Evolutionary conservation across 30 jellyfish, hydroid and myxozoan species (phyloP).

Genomic region (Hydractinia symbiolongicarpus): DNA sequence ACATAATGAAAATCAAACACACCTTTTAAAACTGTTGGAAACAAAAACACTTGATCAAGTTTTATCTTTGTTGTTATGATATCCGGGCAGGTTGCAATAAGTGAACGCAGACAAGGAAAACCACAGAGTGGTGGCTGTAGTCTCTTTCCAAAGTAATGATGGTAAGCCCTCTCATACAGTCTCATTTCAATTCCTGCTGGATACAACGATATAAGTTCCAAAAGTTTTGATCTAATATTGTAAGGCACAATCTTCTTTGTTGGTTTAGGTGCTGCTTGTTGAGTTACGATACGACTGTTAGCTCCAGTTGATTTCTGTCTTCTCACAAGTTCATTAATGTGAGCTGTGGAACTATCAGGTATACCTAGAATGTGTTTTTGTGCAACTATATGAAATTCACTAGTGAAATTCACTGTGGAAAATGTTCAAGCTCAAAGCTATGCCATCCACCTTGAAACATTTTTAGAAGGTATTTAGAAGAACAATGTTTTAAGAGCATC

Average conservation of each 20-base stretch:
- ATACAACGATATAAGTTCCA: slow-evolving; percentile 46
- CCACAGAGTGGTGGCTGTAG: slow-evolving; percentile 41
- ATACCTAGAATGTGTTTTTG: slow-evolving; percentile 27
- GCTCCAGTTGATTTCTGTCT: slow-evolving; percentile 48
- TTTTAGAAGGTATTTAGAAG: too few relatives aligned
- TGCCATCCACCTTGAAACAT: too few relatives aligned
- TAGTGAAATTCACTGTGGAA: too few relatives aligned
- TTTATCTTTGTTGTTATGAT: slow-evolving; percentile 13
- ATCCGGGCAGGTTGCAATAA: slow-evolving; percentile 56
- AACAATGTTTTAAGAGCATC: too few relatives aligned
- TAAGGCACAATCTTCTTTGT: slow-evolving; percentile 45
- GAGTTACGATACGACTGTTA: slow-evolving; percentile 41
- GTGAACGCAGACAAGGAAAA: slow-evolving; percentile 28
- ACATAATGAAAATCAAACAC: not conserved
- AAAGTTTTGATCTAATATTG: slow-evolving; percentile 38
- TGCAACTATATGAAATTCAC: not conserved
- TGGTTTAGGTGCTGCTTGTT: slow-evolving; percentile 39
- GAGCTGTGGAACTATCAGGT: slow-evolving; percentile 64
- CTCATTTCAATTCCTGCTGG: slow-evolving; percentile 49
- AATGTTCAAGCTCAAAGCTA: too few relatives aligned
- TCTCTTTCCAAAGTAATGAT: slow-evolving; percentile 43
- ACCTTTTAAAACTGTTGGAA: not conserved
- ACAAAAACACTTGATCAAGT: not conserved
- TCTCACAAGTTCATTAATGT: slow-evolving; percentile 49
- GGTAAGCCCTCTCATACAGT: slow-evolving; percentile 26